Base-by-base conservation (phyloP, 1,140 invertebrate species). In the Drosophila orena region DNA sequence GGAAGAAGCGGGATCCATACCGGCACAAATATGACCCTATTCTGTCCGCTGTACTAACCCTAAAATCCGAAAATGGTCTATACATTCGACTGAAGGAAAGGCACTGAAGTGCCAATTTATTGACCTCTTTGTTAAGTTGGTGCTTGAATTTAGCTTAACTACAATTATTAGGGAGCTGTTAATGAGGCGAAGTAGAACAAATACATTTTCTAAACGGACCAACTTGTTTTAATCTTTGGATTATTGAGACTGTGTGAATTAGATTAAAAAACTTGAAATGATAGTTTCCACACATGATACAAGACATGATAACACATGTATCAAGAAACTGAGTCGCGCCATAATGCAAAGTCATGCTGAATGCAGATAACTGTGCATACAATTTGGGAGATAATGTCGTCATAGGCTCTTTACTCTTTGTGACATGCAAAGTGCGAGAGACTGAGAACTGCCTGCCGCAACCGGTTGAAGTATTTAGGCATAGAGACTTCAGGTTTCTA, bases 41-140 rank as follows among this genome's bases (percentile, higher is more conserved):
- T 38, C 42, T 92, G 15, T 79, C 81, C 3, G 79, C 89, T 2
- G 85, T 91, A 3, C 42, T 92, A 14, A 92, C 91, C 2, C 50
- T 92, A 0, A 92, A 92, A 58, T 91, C 91, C 0, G 89, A 92
- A 8, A 92, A 92, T 60, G 91, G 91, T 2, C 60, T 92, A 0
- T 54, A 69, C 35, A 44, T 92, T 35, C 70, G 91, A 1, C 44
- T 92, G 17, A 75, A 76, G 15, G 79, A 91, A 56, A 66, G 71
- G 12, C 71, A 64, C 42, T 24, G 44, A 27, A 3, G 10, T 2
- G 0, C 2, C 7, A 2, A 7, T 1, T 17, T 22, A 8, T 22
- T 40, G n/a, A 37, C 20, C 12, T 30, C 15, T 55, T 38, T 22
- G 53, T 40, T 40, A 40, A 38, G 34, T 38, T 57, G 35, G 35